Evolutionary conservation across 2,888 invertebrate genomes (phyloP), one percentile per base, ranked within the genome.

Genomic region (Apodemia duryi): DNA sequence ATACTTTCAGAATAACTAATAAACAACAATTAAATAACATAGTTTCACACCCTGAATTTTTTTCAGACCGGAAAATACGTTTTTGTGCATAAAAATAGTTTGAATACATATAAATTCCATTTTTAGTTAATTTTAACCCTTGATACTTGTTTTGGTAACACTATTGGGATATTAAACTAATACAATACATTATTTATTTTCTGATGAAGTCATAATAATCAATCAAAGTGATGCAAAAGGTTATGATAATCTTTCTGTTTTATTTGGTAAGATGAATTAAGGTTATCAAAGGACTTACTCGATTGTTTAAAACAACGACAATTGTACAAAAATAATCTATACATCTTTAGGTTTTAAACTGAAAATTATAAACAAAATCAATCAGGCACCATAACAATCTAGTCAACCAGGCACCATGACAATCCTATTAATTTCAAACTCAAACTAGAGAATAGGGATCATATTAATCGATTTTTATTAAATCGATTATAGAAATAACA

Each of bases 291-390:
- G 64, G 71, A 86, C 90, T 88, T 81, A 91, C 91, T 84, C 70
- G 90, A 83, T 80, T 77, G 85, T 78, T 84, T 87, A 72, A 90
- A 65, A 74, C 83, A 88, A 73, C 86, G 84, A 77, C 84, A 87
- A 69, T 80, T 80, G 71, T 80, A 85, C 68, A 84, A 74, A 73
- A 91, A 81, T 76, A 91, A 77, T 79, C 90, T 85, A 77, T 90
- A 88, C 91, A 91, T 88, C 38, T 80, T 78, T 75, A 71, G 69
- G 71, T 75, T 73, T 71, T 67, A 65, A 69, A 74, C 75, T 72
- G 75, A 81, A 84, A 82, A 84, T 78, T 82, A 85, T 87, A 86
- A 91, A 88, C 88, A 89, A 89, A 86, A 79, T 89, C 85, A 86
- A 86, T 86, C 85, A 85, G 73, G 85, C 82, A 87, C 87, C 86